Evolutionary conservation across 2,113 vertebrate genomes (phyloP), one percentile per base, ranked within the genome.

Genomic region (Lamprologus speciosus): DNA sequence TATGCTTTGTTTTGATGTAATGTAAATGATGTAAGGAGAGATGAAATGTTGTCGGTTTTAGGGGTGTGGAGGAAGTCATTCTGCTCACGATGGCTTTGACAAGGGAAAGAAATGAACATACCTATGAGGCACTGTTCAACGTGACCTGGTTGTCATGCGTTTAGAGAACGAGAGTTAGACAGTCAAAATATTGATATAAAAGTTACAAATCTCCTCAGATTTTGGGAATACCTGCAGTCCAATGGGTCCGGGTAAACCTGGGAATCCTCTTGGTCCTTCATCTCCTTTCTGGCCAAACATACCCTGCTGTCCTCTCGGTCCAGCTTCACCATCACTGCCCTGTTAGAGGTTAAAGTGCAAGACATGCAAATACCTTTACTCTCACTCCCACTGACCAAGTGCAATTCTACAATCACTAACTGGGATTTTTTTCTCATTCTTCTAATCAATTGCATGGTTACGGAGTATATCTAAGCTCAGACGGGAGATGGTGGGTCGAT

Each of bases 221-320:
- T 68, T 73, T 47, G 10, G 13, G 63, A 73, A 91, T 88, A 98
- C 99, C 97, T 99, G 99, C 31, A 99, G 96, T 82, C 99, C 99
- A 26, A 99, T 96, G 45, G 99, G 99, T 86, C 99, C 99, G 12
- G 98, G 98, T 8, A 98, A 97, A 47, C 99, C 99, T 1, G 98
- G 98, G 91, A 99, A 99, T 50, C 99, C 99, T 94, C 99, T 96
- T 65, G 99, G 92, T 45, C 99, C 99, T 94, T 99, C 99, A 23
- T 99, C 99, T 83, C 99, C 99, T 94, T 99, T 99, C 87, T 99
- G 98, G 57, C 99, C 99, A 91, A 99, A 99, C 98, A 99, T 99
- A 2, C 99, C 99, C 95, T 99, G 98, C 90, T 99, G 99, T 93
- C 99, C 99, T 93, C 98, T 95, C 14, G 98, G 98, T 19, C 99